These are phyloP conservation scores for Muraenolepis orangiensis DNA, from an alignment of 2,797 vertebrate genomes.

Conservation along the genomic window DNA sequence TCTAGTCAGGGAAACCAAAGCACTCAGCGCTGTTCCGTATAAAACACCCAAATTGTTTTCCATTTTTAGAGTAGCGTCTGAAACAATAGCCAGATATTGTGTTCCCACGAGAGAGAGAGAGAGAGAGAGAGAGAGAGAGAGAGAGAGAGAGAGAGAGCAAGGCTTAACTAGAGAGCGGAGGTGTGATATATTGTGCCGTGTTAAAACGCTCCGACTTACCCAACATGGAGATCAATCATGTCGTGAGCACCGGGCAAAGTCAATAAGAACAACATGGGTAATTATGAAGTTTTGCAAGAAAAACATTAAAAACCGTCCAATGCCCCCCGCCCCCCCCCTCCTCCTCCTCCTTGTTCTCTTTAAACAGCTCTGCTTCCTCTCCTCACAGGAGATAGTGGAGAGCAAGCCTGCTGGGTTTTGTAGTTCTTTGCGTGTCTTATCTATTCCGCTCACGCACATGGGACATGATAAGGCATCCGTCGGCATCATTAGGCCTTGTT, in stretches of 20 bases:
- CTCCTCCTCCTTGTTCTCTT: constrained; percentile 35
- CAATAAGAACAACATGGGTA: constrained; percentile 59
- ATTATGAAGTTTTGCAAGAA: constrained; percentile 62
- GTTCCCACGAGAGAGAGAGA: constrained; percentile 48
- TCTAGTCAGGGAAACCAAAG: constrained; percentile 43
- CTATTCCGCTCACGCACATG: background rate
- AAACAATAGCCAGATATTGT: constrained; percentile 56
- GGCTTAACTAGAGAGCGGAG: constrained; percentile 56
- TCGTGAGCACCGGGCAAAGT: constrained; percentile 50
- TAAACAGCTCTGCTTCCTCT: constrained; percentile 43
- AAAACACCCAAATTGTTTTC: constrained; percentile 63
- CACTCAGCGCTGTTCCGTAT: constrained; percentile 38
- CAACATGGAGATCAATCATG: no score
- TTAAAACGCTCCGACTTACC: constrained; percentile 14
- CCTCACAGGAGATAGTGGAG: constrained; percentile 14
- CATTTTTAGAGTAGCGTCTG: constrained; percentile 49
- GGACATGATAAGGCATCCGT: background rate
- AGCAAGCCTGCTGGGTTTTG: background rate
- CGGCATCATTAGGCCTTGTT: background rate
- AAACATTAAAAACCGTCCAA: constrained; percentile 66
- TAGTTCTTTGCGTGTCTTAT: background rate
- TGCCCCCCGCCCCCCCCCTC: constrained; percentile 25
- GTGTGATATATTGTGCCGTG: constrained; percentile 56
- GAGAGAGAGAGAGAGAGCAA: constrained; percentile 21
- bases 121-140: background rate